Evolutionary conservation across 2,888 invertebrate species (phyloP), one percentile per base, ranked within the genome.

Genomic region (Ceriagrion tenellum): DNA sequence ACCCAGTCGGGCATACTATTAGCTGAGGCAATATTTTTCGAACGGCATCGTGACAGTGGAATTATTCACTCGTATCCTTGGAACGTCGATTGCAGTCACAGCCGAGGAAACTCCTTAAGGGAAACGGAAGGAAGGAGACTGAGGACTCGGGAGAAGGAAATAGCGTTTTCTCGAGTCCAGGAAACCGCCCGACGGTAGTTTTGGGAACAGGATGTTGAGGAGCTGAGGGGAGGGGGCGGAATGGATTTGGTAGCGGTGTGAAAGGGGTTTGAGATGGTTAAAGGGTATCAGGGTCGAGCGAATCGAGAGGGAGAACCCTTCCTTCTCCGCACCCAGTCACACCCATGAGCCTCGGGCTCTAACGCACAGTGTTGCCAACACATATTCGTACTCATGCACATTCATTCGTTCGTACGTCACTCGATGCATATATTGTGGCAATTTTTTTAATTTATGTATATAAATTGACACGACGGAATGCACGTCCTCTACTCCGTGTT

Each of bases 161-260:
- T 81, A 35, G 81, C 81, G 35, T 81, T 81, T 81, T 81, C 81
- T 30, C 26, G 3, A 81, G 30, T 35, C 81, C 81, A 35, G 81
- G 81, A 81, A 81, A 81, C 35, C 81, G 69, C 69, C n/a, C 69
- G 81, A 81, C 35, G 81, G 81, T 81, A 81, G 81, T 81, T 81
- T 59, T 30, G 26, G 81, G 81, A 81, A 35, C 81, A 81, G 81
- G 81, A 81, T 81, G 81, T 81, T 81, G 35, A 16, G 81, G 35
- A 13, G 81, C 69, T 12, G 81, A 35, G 3, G 35, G 4, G 81
- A 13, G 35, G 18, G 35, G 16, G 81, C 26, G 69, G n/a, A 20
- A 13, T 81, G 30, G 81, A 81, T 81, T 81, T 35, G 30, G 81
- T 81, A 23, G 81, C 30, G 81, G 16, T 47, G 47, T 47, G 81